These are phyloP conservation scores for Argopecten irradians DNA, from an alignment of 1,140 invertebrate species.

Conservation along the genomic window DNA sequence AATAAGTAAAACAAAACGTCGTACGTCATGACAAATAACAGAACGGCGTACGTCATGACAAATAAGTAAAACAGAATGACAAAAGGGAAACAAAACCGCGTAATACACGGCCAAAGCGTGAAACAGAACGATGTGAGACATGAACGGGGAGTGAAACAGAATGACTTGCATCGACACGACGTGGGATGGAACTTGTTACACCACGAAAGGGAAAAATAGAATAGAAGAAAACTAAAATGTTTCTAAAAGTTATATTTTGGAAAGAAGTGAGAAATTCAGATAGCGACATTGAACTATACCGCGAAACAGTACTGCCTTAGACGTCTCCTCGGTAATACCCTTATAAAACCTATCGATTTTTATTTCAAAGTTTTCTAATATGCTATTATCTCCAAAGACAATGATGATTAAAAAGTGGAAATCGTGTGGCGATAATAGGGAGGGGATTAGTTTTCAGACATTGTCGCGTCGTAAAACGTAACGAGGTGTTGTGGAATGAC, in stretches of 20 bases:
- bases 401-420: slow-evolving; percentile 15
- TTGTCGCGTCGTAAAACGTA: not conserved
- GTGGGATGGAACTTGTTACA: no score
- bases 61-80: not conserved
- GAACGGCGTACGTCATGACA: not conserved
- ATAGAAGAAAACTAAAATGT: no score
- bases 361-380: slow-evolving; percentile 19
- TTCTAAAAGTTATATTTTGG: no score
- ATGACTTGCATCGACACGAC: no score
- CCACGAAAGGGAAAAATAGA: no score
- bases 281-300: not conserved
- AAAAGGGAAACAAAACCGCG: not conserved
- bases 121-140: no score
- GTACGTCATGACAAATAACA: not conserved
- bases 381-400: slow-evolving; percentile 14
- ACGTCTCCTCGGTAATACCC: not conserved
- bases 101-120: not conserved
- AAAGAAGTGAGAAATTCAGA: not conserved
- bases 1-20: not conserved
- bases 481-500: not conserved
- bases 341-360: slow-evolving; percentile 16
- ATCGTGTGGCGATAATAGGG: not conserved
- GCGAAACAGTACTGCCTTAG: not conserved
- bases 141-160: not conserved
- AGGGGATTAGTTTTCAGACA: not conserved